phyloP scores from a whole-genome alignment of 2,797 vertebrate species.

The Pogoniulus pusillus region DNA sequence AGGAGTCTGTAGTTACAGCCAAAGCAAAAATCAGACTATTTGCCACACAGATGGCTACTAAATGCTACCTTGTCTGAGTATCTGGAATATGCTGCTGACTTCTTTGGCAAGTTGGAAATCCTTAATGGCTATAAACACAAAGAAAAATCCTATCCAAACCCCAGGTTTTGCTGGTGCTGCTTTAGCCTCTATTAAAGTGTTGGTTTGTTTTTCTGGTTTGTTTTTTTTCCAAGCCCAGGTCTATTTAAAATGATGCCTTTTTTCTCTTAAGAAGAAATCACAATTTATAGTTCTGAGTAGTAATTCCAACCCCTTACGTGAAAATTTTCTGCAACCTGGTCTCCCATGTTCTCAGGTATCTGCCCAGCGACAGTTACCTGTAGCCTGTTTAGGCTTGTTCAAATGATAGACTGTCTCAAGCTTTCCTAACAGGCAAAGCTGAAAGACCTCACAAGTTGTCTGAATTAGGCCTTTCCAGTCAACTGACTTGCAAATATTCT shows the following conservation, averaged over 20 bases:
- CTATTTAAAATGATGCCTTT: not conserved
- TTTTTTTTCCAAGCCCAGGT: not conserved
- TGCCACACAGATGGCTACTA: not conserved
- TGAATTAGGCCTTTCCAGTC: not conserved
- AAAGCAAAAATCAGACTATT: not conserved
- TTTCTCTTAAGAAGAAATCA: not conserved
- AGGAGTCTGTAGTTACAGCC: not conserved
- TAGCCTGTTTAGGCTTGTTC: not conserved
- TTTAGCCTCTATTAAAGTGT: not conserved
- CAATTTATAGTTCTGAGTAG: not conserved
- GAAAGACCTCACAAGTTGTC: not conserved
- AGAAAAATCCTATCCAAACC: not conserved
- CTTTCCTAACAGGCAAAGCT: not conserved
- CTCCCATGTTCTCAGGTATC: not conserved
- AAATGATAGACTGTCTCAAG: not conserved
- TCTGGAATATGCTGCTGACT: not conserved
- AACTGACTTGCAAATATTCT: not conserved
- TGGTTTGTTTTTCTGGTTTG: not conserved
- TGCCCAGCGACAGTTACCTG: not conserved
- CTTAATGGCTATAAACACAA: not conserved
- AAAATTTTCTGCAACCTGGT: not conserved
- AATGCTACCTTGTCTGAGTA: not conserved
- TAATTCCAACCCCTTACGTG: not conserved
- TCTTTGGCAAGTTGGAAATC: not conserved
- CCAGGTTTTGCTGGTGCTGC: not conserved